Base-by-base conservation (phyloP, 2,113 vertebrate species). In the Regulus satrapa region DNA sequence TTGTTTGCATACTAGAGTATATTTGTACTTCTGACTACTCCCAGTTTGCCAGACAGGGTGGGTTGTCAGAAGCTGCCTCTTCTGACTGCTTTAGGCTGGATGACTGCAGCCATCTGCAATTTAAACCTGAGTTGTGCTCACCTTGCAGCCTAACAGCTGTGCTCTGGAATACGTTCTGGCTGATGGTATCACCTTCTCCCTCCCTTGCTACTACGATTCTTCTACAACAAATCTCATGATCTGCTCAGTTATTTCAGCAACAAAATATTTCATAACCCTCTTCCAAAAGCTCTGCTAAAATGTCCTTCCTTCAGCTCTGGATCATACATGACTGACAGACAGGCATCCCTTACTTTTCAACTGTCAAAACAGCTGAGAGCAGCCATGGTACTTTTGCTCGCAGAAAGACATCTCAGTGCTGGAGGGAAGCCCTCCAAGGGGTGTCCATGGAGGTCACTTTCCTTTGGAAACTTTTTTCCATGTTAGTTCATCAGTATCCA, bases 241-340 rank as follows among this genome's bases (percentile, higher is more conserved):
- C 62, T 91, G 31, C 61, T 89, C 69, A 54, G 40, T 61, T 89
- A 81, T 67, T 94, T 89, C 69, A 81, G 36, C 40, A 82, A 59
- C 3, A 4, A 75, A 92, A 18, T 55, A 92, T 73, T 92, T 95
- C 88, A 88, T 55, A 92, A 92, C 14, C 12, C 12, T 76, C 75
- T 91, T 89, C 71, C 74, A 72, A 93, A 95, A 88, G 68, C 71
- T 82, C 58, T 79, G 17, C 34, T 76, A 63, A 89, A 95, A 92
- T 71, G 45, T 88, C n/a, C 66, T 75, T 94, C 77, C 81, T 89
- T 80, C 63, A 74, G 55, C 74, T 69, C 71, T 74, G 41, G 20
- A 54, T 76, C 51, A 74, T 71, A 36, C 19, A 68, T 31, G 85
- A 89, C 46, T 59, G 62, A 88, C 66, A 64, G 72, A 71, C 46